phyloP scores from a whole-genome alignment of 2,888 invertebrate species.

The Tiphia femorata region DNA sequence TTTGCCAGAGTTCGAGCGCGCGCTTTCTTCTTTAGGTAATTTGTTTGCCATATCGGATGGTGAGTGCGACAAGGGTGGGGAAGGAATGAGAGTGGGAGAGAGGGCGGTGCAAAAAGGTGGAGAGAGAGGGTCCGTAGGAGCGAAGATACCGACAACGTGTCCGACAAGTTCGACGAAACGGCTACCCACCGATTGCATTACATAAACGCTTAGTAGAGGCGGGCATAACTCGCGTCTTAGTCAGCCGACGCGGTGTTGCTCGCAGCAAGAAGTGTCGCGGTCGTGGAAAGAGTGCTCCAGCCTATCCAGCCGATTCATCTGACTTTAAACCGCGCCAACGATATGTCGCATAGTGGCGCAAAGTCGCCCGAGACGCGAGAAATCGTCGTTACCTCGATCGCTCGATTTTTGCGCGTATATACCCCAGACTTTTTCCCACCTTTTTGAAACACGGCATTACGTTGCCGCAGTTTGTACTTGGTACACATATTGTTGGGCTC shows the following conservation, averaged over 20 bases:
- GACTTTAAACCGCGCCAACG: not conserved
- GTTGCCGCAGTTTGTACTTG: too few species aligned
- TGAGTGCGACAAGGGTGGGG: too few species aligned
- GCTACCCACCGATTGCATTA: conserved; percentile 6
- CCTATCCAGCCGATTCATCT: too few species aligned
- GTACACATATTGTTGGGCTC: too few species aligned
- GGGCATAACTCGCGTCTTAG: conserved; percentile 32
- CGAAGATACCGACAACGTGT: not conserved
- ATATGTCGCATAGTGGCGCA: not conserved
- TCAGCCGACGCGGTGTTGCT: conserved; percentile 28
- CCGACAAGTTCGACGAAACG: conserved; percentile 25
- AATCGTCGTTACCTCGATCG: not conserved
- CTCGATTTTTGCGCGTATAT: not conserved
- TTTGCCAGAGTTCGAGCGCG: too few species aligned
- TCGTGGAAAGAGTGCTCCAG: not conserved
- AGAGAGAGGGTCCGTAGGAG: conserved; percentile 2
- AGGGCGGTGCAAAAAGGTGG: too few species aligned
- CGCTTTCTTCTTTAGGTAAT: too few species aligned
- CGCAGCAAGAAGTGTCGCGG: not conserved
- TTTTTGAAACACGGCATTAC: too few species aligned
- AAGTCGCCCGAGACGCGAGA: not conserved
- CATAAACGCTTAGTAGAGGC: conserved; percentile 23
- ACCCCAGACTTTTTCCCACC: too few species aligned
- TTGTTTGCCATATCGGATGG: too few species aligned
- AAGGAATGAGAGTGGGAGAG: too few species aligned